Base-by-base conservation (phyloP, 2,797 vertebrate species). In the Sternarchorhynchus goeldii region DNA sequence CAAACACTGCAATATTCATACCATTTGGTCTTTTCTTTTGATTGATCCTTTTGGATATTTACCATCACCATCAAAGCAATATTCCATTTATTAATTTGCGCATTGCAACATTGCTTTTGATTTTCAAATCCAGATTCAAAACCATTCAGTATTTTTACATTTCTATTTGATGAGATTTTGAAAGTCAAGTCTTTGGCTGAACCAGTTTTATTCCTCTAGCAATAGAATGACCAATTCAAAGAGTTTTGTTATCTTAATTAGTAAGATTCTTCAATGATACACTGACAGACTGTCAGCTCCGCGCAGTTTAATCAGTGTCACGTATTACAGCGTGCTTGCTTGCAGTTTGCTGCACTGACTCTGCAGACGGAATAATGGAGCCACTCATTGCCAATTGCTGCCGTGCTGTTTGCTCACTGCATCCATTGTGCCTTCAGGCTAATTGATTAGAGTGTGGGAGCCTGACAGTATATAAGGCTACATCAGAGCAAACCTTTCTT, bases 361-460 rank as follows among this genome's bases (percentile, higher is more conserved):
- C 70, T 53, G 67, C 41, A 69, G 72, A 82, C 31, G 20, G 75
- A 64, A 62, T 82, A 83, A 81, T 56, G 70, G 80, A 69, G 21
- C 59, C 25, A 63, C 75, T 77, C 81, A 76, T 75, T 83, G 81
- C 75, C 64, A 80, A 60, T 56, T 68, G 63, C 59, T 10, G 56
- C 64, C 77, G 72, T n/a, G 20, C 73, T 64, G 71, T 78, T 72
- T 84, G 62, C 76, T 56, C 67, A 36, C 81, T 84, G 81, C 68
- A 39, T 75, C 57, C 75, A 76, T 80, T 77, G 78, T 81, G 67
- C 77, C 45, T 79, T 78, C 66, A 71, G 76, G 73, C 68, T 84
- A 73, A 85, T 80, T 82, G 78, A 76, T 78, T 73, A 74, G 50
- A 21, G 58, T 59, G 77, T 76, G 18, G 31, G 55, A 76, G 75